Percentiles rank a stretch among this genome's conserved stretches.
phyloP scores from a whole-genome alignment of 1,140 invertebrate species.

The Drosophila oshimai region DNA sequence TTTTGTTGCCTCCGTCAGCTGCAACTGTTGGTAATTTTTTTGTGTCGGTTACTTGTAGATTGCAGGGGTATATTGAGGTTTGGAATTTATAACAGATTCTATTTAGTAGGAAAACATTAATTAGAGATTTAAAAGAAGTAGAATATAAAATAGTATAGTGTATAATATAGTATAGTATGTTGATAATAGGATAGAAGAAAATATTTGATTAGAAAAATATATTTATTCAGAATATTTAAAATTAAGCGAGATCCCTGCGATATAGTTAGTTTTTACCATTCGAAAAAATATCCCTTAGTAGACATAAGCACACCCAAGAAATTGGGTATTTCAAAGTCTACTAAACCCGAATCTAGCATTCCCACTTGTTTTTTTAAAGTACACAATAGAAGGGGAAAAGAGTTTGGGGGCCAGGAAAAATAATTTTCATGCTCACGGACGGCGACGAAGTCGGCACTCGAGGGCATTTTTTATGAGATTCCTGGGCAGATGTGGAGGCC shows the following conservation, averaged over 20 bases:
- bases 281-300: no score
- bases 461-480: conserved; percentile 76
- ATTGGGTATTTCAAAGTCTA: background rate
- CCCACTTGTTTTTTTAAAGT: conserved; percentile 28
- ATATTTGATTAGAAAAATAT: no score
- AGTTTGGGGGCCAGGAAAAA: conserved; percentile 31
- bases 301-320: no score
- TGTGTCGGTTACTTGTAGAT: background rate
- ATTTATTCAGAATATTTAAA: no score
- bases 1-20: conserved; percentile 25
- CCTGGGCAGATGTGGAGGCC: conserved; percentile 52
- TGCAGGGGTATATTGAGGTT: background rate
- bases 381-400: background rate
- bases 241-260: no score
- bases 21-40: conserved; percentile 70
- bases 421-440: conserved; percentile 75
- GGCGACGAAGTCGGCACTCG: conserved; percentile 55
- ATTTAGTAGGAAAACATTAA: no score
- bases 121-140: no score
- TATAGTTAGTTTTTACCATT: no score
- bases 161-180: no score
- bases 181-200: no score
- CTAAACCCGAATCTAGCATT: background rate
- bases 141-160: no score
- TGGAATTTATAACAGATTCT: no score